Conservation (phyloP, 1,140 invertebrate genomes). For the Aphelinus certus region DNA sequence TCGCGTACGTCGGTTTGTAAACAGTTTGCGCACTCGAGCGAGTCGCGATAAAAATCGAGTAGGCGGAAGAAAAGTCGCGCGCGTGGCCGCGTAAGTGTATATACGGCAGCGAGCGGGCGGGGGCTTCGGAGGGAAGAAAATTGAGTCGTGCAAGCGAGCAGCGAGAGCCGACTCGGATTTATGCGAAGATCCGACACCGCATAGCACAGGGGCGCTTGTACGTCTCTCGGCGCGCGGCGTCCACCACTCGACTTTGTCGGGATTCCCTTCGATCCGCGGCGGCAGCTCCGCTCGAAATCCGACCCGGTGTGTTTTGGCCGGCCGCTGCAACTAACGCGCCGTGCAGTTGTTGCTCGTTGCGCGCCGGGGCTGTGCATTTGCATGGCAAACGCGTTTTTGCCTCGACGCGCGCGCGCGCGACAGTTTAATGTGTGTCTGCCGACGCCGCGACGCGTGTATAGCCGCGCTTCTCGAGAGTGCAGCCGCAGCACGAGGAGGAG, state of each 20-base stretch:
- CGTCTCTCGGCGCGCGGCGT: not conserved
- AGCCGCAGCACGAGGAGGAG: slow-evolving; percentile 7
- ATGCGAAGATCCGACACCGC: slow-evolving; percentile 11
- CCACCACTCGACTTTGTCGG: slow-evolving; percentile 23
- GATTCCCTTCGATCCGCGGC: slow-evolving; percentile 27
- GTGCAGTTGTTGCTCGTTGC: not conserved
- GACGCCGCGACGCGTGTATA: not conserved
- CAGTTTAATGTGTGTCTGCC: not conserved
- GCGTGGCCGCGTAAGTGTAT: no score
- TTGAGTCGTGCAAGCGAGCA: not conserved
- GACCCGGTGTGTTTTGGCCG: slow-evolving; percentile 2
- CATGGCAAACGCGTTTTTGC: slow-evolving; percentile 7
- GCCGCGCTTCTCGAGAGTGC: slow-evolving; percentile 5
- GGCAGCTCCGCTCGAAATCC: slow-evolving; percentile 4
- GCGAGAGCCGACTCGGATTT: slow-evolving; percentile 13
- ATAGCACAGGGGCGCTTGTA: not conserved
- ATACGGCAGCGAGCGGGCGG: no score
- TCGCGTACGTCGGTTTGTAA: no score
- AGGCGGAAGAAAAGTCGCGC: no score
- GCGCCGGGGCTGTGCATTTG: slow-evolving; percentile 5
- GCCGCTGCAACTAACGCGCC: not conserved
- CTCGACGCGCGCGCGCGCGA: no score
- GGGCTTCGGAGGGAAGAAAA: no score
- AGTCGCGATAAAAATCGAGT: no score
- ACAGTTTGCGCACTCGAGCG: no score